Percentiles rank a stretch among this genome's conserved stretches.
phyloP scores from a whole-genome alignment of 1,140 invertebrate genomes.

The Rhopalosiphum maidis region DNA sequence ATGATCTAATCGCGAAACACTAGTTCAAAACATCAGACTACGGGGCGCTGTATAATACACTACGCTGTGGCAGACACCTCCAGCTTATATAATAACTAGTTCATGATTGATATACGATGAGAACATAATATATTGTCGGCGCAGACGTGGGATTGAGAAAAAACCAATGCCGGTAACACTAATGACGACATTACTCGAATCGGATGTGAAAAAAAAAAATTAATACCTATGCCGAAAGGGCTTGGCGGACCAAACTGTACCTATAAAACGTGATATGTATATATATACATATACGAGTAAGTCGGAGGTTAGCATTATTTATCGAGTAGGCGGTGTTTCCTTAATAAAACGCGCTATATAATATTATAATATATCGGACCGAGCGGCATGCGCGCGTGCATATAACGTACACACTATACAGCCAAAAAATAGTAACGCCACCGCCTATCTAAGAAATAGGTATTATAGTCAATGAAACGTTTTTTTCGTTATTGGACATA shows the following conservation, averaged over 20 bases:
- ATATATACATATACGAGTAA: background rate
- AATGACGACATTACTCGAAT: slow-evolving; percentile 17
- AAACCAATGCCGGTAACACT: background rate
- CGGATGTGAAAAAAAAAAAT: background rate
- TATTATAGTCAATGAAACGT: background rate
- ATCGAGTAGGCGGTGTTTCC: slow-evolving; percentile 24
- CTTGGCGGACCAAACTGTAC: background rate
- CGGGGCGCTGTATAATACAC: background rate
- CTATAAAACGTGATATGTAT: background rate
- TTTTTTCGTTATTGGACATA: background rate
- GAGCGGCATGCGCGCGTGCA: background rate
- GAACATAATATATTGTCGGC: background rate
- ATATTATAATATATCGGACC: background rate
- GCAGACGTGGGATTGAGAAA: slow-evolving; percentile 33
- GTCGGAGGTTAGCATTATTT: background rate
- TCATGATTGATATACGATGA: slow-evolving; percentile 43
- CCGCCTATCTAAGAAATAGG: background rate
- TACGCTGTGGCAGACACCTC: background rate
- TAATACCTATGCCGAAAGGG: background rate
- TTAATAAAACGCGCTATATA: background rate
- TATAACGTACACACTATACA: background rate
- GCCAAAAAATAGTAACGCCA: background rate
- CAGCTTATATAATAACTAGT: background rate
- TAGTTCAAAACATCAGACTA: background rate
- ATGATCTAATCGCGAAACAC: background rate